These are phyloP conservation scores for Ivindomyrus marchei DNA, from an alignment of 2,113 vertebrate species.

Conservation along the genomic window DNA sequence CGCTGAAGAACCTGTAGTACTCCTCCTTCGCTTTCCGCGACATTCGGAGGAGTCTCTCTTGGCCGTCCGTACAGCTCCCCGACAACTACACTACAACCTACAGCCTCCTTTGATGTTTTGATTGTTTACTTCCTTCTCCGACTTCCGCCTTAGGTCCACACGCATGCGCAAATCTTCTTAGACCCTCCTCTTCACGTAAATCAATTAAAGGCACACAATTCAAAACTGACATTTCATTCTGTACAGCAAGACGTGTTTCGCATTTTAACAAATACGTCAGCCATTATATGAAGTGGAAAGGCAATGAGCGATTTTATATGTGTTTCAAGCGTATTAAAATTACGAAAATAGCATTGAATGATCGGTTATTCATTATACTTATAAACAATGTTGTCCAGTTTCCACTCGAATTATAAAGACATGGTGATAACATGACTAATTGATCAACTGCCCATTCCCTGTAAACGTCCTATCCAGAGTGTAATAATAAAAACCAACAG, in stretches of 20 bases:
- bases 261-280: neutral
- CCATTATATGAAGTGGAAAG: neutral
- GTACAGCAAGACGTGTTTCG: neutral
- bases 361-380: neutral
- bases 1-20: constrained; percentile 69
- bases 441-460: neutral
- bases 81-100: neutral
- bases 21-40: constrained; percentile 74
- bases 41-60: constrained; percentile 48
- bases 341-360: neutral
- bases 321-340: neutral
- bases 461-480: neutral
- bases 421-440: too few relatives aligned
- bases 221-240: neutral
- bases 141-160: constrained; percentile 51
- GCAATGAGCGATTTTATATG: neutral
- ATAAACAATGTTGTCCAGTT: too few relatives aligned
- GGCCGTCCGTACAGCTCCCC: neutral
- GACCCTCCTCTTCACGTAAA: neutral
- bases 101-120: neutral
- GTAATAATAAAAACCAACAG: neutral
- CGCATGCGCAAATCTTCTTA: neutral
- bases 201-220: neutral
- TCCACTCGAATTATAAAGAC: too few relatives aligned
- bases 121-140: constrained; percentile 5